Conservation (phyloP, 2,888 invertebrate species). For the Himalopsyche kuldschensis region DNA sequence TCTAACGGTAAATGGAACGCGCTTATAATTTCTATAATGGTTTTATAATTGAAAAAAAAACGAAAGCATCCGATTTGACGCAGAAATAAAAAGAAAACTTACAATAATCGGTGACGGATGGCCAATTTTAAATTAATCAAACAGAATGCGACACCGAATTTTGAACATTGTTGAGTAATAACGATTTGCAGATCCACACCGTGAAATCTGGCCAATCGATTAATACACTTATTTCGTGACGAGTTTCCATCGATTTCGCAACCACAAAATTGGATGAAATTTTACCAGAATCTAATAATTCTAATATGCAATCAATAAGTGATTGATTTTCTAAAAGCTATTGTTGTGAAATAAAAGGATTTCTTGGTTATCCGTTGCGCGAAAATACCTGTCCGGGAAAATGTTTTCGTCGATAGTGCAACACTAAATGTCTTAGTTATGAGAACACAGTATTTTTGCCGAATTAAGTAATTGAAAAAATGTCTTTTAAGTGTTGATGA, state of each 20-base stretch:
- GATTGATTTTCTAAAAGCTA: background rate
- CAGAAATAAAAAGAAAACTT: background rate
- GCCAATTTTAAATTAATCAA: background rate
- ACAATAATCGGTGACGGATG: background rate
- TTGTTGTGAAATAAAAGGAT: background rate
- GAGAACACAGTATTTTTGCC: background rate
- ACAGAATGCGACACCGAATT: background rate
- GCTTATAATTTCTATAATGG: background rate
- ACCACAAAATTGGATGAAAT: background rate
- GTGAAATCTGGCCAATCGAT: background rate
- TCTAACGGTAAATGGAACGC: too few relatives aligned
- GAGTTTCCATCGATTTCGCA: background rate
- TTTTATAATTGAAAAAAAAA: background rate
- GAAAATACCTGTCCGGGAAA: background rate
- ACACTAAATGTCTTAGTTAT: background rate
- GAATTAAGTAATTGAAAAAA: background rate
- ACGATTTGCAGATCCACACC: background rate
- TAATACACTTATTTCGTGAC: background rate
- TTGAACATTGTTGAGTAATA: background rate
- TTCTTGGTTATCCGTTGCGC: background rate
- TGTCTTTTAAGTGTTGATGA: background rate
- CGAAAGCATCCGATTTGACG: background rate
- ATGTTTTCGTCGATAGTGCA: background rate
- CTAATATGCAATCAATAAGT: background rate
- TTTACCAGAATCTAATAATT: background rate